Conservation (phyloP, 1,140 invertebrate genomes). For the Drosophila tristis region DNA sequence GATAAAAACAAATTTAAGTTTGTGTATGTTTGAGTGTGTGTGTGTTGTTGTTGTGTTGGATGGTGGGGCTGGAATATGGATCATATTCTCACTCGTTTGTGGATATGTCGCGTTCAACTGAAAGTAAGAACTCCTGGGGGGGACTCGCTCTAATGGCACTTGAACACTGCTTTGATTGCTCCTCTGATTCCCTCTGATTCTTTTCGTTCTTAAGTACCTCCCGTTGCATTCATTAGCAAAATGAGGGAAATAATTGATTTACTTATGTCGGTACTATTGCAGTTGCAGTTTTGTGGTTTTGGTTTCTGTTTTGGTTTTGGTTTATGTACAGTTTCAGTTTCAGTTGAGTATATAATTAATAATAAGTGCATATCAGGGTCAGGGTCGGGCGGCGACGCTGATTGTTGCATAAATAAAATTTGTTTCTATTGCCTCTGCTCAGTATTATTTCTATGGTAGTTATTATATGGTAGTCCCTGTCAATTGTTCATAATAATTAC, state of each 20-base stretch:
- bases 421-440: slow-evolving; percentile 69
- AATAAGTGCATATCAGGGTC: slow-evolving; percentile 47
- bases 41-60: slow-evolving; percentile 3
- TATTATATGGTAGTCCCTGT: slow-evolving; percentile 81
- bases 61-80: slow-evolving; percentile 6
- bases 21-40: background rate
- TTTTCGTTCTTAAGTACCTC: slow-evolving; percentile 5
- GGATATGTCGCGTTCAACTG: slow-evolving; percentile 55
- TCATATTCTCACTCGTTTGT: slow-evolving; percentile 7
- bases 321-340: slow-evolving; percentile 62
- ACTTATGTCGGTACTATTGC: slow-evolving; percentile 79
- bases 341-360: slow-evolving; percentile 54
- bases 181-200: slow-evolving; percentile 1
- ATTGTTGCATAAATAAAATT: slow-evolving; percentile 60
- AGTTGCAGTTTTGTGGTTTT: slow-evolving; percentile 49
- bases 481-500: slow-evolving; percentile 79
- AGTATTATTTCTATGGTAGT: slow-evolving; percentile 71
- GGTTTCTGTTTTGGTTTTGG: slow-evolving; percentile 10
- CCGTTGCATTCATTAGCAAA: slow-evolving; percentile 39
- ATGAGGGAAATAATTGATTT: slow-evolving; percentile 76
- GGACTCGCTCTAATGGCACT: slow-evolving; percentile 26
- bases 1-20: slow-evolving; percentile 55
- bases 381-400: slow-evolving; percentile 37
- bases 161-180: slow-evolving; percentile 7
- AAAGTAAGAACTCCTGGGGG: slow-evolving; percentile 9